Percentiles rank a stretch among this genome's conserved stretches.
Conservation (phyloP, 2,888 invertebrate genomes). For the Hyposoter dolosus region DNA sequence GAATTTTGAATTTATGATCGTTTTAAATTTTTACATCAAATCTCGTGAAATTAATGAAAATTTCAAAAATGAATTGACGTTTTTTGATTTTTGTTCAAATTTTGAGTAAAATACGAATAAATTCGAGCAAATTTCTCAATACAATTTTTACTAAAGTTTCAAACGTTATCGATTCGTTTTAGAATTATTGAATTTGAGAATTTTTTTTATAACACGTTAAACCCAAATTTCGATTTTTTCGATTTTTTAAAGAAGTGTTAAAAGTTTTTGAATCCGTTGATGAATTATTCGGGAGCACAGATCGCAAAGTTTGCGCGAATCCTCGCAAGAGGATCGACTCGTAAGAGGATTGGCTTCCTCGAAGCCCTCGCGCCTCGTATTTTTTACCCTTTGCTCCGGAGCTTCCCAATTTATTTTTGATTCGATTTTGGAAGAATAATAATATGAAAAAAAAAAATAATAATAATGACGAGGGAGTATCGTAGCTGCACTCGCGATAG, state of each 20-base stretch:
- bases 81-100: not conserved
- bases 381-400: not conserved
- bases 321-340: not conserved
- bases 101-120: not conserved
- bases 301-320: not conserved
- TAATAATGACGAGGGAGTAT: conserved; percentile 15
- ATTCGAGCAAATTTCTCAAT: not conserved
- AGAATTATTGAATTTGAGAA: not conserved
- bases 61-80: not conserved
- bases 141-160: not conserved
- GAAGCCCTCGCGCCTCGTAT: not conserved
- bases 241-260: not conserved
- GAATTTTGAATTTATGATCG: too few relatives aligned
- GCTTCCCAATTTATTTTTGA: too few relatives aligned
- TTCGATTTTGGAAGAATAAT: not conserved
- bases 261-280: not conserved
- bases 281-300: not conserved
- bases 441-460: not conserved
- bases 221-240: not conserved
- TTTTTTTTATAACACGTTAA: not conserved
- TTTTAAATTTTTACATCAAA: too few relatives aligned
- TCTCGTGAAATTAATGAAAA: too few relatives aligned
- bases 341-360: not conserved
- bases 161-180: not conserved
- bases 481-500: conserved; percentile 42